Percentiles rank a stretch among this genome's conserved stretches.
Conservation (phyloP, 2,888 invertebrate genomes). For the Spodoptera picta region DNA sequence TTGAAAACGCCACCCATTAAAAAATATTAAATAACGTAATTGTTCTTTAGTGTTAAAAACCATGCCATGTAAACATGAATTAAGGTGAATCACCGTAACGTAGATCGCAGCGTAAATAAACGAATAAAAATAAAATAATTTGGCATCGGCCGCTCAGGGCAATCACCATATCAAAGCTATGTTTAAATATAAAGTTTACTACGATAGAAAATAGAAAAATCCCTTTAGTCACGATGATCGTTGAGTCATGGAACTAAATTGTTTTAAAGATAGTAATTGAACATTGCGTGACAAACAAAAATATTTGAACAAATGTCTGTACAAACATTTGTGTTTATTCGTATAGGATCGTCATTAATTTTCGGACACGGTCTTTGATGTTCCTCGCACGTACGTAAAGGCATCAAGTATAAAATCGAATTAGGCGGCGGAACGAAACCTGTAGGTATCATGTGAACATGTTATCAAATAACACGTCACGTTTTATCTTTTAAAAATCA, state of each 20-base stretch:
- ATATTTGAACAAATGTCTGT: slow-evolving; percentile 66
- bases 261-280: slow-evolving; percentile 47
- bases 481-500: slow-evolving; percentile 70
- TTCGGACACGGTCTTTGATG: slow-evolving; percentile 76
- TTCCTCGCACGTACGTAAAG: slow-evolving; percentile 76
- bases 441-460: slow-evolving; percentile 74
- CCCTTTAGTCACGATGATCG: slow-evolving; percentile 50
- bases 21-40: slow-evolving; percentile 33
- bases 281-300: slow-evolving; percentile 67
- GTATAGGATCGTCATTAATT: slow-evolving; percentile 73
- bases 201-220: slow-evolving; percentile 35
- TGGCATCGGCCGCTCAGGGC: slow-evolving; percentile 24
- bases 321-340: slow-evolving; percentile 74
- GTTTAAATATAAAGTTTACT: slow-evolving; percentile 33
- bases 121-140: slow-evolving; percentile 35
- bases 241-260: slow-evolving; percentile 43
- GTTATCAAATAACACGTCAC: slow-evolving; percentile 74
- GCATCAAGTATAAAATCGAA: slow-evolving; percentile 75
- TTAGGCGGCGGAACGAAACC: slow-evolving; percentile 73
- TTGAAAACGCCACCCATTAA: slow-evolving; percentile 31
- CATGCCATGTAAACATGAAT: slow-evolving; percentile 18
- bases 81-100: slow-evolving; percentile 22
- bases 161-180: slow-evolving; percentile 44
- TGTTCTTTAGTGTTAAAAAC: slow-evolving; percentile 19
- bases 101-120: slow-evolving; percentile 17